Evolutionary conservation across 2,113 vertebrate genomes (phyloP).

Genomic region (Prolemur simus): DNA sequence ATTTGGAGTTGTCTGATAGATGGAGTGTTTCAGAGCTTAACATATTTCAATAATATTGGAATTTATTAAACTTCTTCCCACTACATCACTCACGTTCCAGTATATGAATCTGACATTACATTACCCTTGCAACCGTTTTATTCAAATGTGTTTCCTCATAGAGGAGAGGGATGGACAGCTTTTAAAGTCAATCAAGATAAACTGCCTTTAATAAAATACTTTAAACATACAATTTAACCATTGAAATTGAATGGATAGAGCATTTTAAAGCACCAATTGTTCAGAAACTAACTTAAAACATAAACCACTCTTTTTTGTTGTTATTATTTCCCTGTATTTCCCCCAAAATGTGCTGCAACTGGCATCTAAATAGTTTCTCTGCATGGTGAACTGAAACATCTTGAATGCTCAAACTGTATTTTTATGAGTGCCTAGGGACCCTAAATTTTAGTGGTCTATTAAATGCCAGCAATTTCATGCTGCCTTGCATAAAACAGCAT

Average conservation of each 20-base stretch:
- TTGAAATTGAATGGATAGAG: slow-evolving; percentile 57
- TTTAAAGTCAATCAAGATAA: slow-evolving; percentile 71
- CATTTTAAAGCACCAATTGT: slow-evolving; percentile 79
- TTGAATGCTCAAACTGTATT: slow-evolving; percentile 92
- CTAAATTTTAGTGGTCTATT: slow-evolving; percentile 93
- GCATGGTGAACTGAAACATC: slow-evolving; percentile 86
- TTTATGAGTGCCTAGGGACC: slow-evolving; percentile 89
- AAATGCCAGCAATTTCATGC: slow-evolving; percentile 92
- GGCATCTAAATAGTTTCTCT: slow-evolving; percentile 89
- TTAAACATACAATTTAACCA: slow-evolving; percentile 66
- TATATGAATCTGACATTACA: slow-evolving; percentile 19
- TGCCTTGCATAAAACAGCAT: slow-evolving; percentile 91
- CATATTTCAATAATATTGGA: slow-evolving; percentile 54
- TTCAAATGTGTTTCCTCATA: slow-evolving; percentile 64
- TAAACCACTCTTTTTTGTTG: slow-evolving; percentile 79
- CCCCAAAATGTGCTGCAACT: slow-evolving; percentile 83
- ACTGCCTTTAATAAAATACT: slow-evolving; percentile 72
- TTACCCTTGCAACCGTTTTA: slow-evolving; percentile 63
- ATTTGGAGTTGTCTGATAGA: neutral
- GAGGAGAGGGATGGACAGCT: slow-evolving; percentile 26
- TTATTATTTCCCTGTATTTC: slow-evolving; percentile 84
- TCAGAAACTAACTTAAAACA: slow-evolving; percentile 80
- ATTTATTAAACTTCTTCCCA: slow-evolving; percentile 34
- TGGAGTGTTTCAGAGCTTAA: neutral
- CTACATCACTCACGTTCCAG: neutral